Evolutionary conservation across 2,797 vertebrate genomes (phyloP).

Genomic region (Gambelia wislizenii): DNA sequence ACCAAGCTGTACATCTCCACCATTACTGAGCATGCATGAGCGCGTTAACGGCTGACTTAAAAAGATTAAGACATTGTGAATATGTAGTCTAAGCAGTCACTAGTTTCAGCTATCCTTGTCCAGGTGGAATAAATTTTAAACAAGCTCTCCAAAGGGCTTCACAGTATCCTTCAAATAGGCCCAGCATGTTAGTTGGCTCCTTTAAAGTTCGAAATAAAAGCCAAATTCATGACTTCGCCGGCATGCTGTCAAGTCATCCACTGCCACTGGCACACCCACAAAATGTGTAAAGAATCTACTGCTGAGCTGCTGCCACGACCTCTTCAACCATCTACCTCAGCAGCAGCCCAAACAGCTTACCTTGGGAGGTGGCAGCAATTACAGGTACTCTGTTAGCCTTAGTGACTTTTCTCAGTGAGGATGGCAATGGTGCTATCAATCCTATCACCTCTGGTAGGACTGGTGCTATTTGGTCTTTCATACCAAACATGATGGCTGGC

Average conservation of each 20-base stretch:
- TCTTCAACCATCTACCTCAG: too few relatives aligned
- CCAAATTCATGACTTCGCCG: too few relatives aligned
- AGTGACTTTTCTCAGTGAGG: not conserved
- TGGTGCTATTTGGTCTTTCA: not conserved
- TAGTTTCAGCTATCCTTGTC: not conserved
- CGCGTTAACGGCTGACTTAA: not conserved
- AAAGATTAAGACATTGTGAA: too few relatives aligned
- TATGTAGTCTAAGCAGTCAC: not conserved
- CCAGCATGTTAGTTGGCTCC: too few relatives aligned
- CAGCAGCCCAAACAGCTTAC: not conserved
- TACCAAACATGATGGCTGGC: not conserved
- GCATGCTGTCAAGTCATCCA: too few relatives aligned
- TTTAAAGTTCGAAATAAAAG: too few relatives aligned
- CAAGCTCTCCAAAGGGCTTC: too few relatives aligned
- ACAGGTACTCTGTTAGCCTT: not conserved
- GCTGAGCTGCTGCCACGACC: not conserved
- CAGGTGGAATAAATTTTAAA: too few relatives aligned
- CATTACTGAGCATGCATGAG: not conserved
- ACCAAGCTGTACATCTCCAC: not conserved
- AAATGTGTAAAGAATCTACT: too few relatives aligned
- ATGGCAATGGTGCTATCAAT: not conserved
- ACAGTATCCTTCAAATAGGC: too few relatives aligned
- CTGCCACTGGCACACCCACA: too few relatives aligned
- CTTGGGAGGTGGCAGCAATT: not conserved
- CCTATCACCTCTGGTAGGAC: not conserved